These are phyloP conservation scores for Ephestia elutella DNA, from an alignment of 1,140 invertebrate species.

Conservation along the genomic window DNA sequence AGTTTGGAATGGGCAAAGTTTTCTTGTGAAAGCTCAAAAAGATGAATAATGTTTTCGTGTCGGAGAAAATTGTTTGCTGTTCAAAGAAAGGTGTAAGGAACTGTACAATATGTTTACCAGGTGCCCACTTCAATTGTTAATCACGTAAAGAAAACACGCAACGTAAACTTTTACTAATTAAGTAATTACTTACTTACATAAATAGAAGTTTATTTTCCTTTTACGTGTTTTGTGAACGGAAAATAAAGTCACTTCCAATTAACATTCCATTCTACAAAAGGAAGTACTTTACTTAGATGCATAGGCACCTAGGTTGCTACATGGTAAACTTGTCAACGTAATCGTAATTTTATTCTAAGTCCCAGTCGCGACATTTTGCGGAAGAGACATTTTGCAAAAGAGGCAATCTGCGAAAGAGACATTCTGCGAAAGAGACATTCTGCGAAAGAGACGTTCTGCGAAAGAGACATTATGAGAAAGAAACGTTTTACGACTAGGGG, in stretches of 20 bases:
- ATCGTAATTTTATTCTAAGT: no score
- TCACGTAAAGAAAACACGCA: slow-evolving; percentile 1
- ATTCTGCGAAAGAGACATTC: no score
- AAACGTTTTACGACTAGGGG: no score
- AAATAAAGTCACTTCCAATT: background rate
- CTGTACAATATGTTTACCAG: no score
- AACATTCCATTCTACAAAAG: background rate
- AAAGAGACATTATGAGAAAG: no score
- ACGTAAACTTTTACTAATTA: background rate
- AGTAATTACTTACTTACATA: background rate
- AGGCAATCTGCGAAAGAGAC: no score
- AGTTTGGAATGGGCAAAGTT: background rate
- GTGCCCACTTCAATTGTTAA: background rate
- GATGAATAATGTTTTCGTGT: background rate
- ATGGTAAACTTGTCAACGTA: no score
- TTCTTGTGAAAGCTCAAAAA: background rate
- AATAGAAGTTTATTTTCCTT: background rate
- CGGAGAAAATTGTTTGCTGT: background rate
- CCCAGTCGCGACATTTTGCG: no score
- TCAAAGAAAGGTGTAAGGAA: background rate
- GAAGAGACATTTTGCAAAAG: no score
- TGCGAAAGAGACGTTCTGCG: no score
- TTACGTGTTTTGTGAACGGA: background rate
- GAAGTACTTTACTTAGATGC: background rate
- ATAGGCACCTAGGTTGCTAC: background rate